Base-by-base conservation (phyloP, 2,113 vertebrate genomes). In the Natator depressus region DNA sequence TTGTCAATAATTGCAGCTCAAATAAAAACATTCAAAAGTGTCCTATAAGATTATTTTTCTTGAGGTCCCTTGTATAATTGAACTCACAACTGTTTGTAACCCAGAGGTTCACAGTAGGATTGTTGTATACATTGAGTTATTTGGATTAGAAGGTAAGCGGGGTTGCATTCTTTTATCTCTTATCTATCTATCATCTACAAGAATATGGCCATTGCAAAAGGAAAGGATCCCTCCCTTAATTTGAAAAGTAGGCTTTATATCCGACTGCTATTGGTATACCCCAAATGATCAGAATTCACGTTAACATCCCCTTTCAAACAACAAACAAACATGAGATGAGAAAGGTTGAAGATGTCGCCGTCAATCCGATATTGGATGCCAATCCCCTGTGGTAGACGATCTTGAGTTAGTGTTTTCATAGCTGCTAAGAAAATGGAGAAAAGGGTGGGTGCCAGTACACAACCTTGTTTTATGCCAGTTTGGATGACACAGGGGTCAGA, bases 41-140 rank as follows among this genome's bases (percentile, higher is more conserved):
- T 82, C 25, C 81, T 2, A 14, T 11, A 35, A 85, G 50, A 93
- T 84, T 91, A 85, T 89, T 72, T 96, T 96, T 89, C 49, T n/a
- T 82, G 54, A 87, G 2, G 4, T 80, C 1, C 3, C 81, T 53
- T 25, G 13, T 65, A 1, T 31, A 51, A 14, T 8, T 80, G 3
- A 51, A 54, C 14, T 91, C 80, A 5, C 80, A 85, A 87, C 50
- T 47, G n/a, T 38, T 72, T 5, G 17, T 72, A 72, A 72, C 19
- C 35, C 19, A 72, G n/a, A 38, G 19, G 17, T 72, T 72, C 35
- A 72, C n/a, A 20, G 8, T 69, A 8, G 17, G 14, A n/a, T 69
- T 72, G 19, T 72, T 72, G 27, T 38, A 38, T 72, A 72, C n/a
- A n/a, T 22, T 72, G 65, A 72, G n/a, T 72, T 72, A n/a, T 20